Evolutionary conservation across 2,888 invertebrate species (phyloP).

Genomic region (Eurytoma californica): DNA sequence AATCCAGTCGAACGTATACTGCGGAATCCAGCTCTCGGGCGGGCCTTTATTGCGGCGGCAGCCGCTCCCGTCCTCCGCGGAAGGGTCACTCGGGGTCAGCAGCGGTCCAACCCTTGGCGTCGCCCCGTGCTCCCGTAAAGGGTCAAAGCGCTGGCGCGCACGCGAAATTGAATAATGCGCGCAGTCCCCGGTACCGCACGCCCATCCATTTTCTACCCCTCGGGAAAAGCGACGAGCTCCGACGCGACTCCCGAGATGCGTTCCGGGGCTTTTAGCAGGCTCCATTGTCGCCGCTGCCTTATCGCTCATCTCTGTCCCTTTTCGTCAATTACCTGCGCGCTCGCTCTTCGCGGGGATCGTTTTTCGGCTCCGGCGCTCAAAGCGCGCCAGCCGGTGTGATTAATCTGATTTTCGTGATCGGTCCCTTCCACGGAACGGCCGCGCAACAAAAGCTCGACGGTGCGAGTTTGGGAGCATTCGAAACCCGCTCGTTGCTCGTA

Average conservation of each 20-base stretch:
- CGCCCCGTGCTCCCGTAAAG: neutral
- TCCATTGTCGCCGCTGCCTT: neutral
- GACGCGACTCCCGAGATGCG: neutral
- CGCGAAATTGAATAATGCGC: conserved; percentile 41
- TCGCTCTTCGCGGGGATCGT: neutral
- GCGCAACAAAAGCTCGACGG: too few species aligned
- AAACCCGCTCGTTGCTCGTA: too few species aligned
- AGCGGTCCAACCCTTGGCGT: neutral
- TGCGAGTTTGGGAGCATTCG: too few species aligned
- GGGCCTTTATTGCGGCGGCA: neutral
- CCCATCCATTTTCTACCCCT: conserved; percentile 28
- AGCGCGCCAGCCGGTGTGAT: too few species aligned
- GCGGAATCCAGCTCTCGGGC: neutral
- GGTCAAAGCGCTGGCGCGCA: conserved; percentile 15
- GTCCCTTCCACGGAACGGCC: too few species aligned
- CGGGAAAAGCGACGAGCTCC: conserved; percentile 1
- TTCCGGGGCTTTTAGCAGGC: conserved; percentile 3
- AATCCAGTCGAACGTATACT: neutral
- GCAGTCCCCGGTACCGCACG: neutral
- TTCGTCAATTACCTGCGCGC: conserved; percentile 13
- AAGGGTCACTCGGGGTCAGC: conserved; percentile 46
- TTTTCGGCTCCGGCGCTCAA: too few species aligned
- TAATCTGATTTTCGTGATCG: too few species aligned
- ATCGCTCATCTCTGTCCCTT: conserved; percentile 4
- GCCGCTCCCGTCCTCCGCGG: too few species aligned